phyloP scores from a whole-genome alignment of 2,888 invertebrate genomes.

The Listrodromus nycthemerus region DNA sequence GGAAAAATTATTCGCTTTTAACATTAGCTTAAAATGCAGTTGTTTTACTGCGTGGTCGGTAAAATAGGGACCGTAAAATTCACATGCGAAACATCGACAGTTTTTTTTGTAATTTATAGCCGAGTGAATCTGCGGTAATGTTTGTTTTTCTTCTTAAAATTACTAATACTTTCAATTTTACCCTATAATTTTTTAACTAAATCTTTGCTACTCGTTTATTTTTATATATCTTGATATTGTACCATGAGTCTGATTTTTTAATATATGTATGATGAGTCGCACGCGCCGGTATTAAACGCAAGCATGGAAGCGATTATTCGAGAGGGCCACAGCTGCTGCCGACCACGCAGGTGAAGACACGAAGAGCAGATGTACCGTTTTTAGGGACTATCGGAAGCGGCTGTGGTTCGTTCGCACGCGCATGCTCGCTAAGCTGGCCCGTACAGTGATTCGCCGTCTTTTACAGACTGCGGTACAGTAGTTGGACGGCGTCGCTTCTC shows the following conservation, averaged over 20 bases:
- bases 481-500: neutral
- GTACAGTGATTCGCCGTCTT: neutral
- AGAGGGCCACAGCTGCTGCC: conserved; percentile 77
- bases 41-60: no score
- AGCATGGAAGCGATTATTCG: conserved; percentile 63
- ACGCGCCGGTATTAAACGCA: conserved; percentile 75
- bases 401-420: conserved; percentile 36
- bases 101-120: no score
- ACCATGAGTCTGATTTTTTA: conserved; percentile 11
- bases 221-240: conserved; percentile 31
- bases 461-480: neutral
- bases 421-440: conserved; percentile 22
- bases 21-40: no score
- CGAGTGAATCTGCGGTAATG: no score
- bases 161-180: no score
- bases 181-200: neutral
- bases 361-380: conserved; percentile 79
- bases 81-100: no score
- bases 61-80: no score
- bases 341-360: conserved; percentile 80
- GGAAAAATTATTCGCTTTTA: no score
- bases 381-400: conserved; percentile 64
- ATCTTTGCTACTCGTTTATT: neutral
- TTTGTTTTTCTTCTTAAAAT: no score
- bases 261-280: conserved; percentile 62